Base-by-base conservation (phyloP, 2,888 invertebrate genomes). In the Himalopsyche japonica region DNA sequence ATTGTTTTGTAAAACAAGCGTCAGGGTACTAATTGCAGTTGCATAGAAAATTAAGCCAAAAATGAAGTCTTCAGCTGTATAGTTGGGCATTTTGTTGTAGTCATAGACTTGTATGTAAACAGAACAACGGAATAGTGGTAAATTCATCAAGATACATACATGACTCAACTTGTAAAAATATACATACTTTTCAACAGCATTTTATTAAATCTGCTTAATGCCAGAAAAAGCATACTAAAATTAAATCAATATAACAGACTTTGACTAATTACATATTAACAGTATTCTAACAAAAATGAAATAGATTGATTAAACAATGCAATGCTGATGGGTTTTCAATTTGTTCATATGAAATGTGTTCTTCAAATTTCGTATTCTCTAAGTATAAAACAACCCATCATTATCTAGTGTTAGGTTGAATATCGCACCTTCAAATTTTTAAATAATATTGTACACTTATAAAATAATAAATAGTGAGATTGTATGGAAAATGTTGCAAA, bases 201-300 rank as follows among this genome's bases (percentile, higher is more conserved):
- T 70, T 27, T 27, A 70, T 70, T 27, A 70, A 70, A 70, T 70
- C 70, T 30, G 70, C 70, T 70, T 70, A 70, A 70, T 70, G 70
- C 70, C 70, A 70, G 70, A 70, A 70, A 70, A 70, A 70, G 70
- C 70, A 70, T 70, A 70, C 70, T 70, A 70, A 70, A 70, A 70
- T 70, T 70, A 70, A 27, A 70, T 70, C 70, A 70, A 70, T 70
- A 70, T 70, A 70, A 70, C 70, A 30, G 70, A 70, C 27, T 70
- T 70, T 70, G 70, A 70, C 70, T 70, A 70, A 70, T 70, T 70
- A 70, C 70, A 70, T 70, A 70, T 70, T 70, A 64, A 70, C 70
- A 70, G 15, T 70, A 70, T 70, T 70, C 27, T 70, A 70, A 70
- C 70, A 3, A 70, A 70, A 70, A 70, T 70, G 70, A 70, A 70